A percentile compares a stretch with the other conserved stretches of the same genome.
These are phyloP conservation scores for Glossophaga mutica DNA, from an alignment of 2,797 vertebrate species.

Conservation along the genomic window DNA sequence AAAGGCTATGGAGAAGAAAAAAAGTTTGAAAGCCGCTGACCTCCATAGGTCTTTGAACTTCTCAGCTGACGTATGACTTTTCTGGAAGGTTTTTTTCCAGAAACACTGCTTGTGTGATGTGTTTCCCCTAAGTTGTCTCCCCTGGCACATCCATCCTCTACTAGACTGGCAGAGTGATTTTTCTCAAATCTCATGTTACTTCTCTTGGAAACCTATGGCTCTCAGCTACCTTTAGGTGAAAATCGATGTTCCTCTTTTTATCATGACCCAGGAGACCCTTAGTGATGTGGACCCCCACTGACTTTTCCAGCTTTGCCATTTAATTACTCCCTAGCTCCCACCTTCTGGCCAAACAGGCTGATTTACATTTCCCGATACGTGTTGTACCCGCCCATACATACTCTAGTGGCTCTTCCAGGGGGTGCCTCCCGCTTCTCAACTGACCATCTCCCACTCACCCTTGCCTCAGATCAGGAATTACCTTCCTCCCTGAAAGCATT, in stretches of 20 bases:
- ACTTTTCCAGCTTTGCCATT: not conserved
- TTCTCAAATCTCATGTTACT: not conserved
- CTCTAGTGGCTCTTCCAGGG: not conserved
- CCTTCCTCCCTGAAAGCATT: not conserved
- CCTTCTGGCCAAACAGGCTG: not conserved
- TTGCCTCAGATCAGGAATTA: not conserved
- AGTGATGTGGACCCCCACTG: not conserved
- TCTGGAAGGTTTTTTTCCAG: not conserved
- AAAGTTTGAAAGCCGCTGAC: not conserved
- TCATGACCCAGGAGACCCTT: not conserved
- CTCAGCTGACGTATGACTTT: not conserved
- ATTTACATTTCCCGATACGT: not conserved
- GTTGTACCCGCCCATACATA: not conserved
- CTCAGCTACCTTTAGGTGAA: not conserved
- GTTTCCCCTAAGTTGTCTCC: not conserved
- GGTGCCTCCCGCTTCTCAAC: not conserved
- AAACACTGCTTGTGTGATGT: not conserved
- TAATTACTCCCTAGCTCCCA: not conserved
- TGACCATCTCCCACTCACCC: not conserved
- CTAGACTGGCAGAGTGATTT: not conserved
- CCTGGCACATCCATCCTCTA: not conserved
- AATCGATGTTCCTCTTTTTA: not conserved
- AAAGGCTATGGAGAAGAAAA: not conserved
- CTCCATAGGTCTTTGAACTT: not conserved
- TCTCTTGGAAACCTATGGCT: constrained; percentile 7